phyloP scores from a whole-genome alignment of 2,888 invertebrate genomes.

The Empis livida region DNA sequence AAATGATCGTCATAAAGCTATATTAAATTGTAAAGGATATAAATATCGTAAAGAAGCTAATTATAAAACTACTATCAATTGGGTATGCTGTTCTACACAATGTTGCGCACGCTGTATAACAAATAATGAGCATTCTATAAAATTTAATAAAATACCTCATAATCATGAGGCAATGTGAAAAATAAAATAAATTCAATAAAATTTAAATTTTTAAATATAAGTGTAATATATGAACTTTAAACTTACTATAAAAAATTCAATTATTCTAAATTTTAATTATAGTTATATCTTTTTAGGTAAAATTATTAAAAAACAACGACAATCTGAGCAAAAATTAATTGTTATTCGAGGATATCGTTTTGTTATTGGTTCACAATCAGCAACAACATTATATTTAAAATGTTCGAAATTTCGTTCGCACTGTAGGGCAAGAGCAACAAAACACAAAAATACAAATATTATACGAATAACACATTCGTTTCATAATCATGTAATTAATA shows the following conservation, averaged over 20 bases:
- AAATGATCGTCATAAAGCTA: constrained; percentile 14
- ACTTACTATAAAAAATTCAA: too few relatives aligned
- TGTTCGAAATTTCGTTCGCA: constrained; percentile 30
- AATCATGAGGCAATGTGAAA: constrained; percentile 12
- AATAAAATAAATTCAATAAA: constrained; percentile 1
- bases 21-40: constrained; percentile 16
- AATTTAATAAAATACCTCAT: constrained; percentile 18
- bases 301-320: too few relatives aligned
- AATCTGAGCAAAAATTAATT: too few relatives aligned
- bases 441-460: constrained; percentile 22
- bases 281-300: not conserved
- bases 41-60: constrained; percentile 18
- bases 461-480: constrained; percentile 21
- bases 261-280: not conserved
- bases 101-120: constrained; percentile 18
- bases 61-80: constrained; percentile 18
- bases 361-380: constrained; percentile 30
- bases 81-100: constrained; percentile 16
- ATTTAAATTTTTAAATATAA: not conserved
- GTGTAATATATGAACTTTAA: too few relatives aligned
- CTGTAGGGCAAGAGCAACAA: constrained; percentile 30
- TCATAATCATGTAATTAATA: constrained; percentile 24
- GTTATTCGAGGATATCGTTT: constrained; percentile 19
- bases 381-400: constrained; percentile 27
- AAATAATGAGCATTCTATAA: constrained; percentile 13